Percentiles rank a stretch among this genome's conserved stretches.
These are phyloP conservation scores for Mellilla xanthometata DNA, from an alignment of 2,888 invertebrate genomes.

Conservation along the genomic window DNA sequence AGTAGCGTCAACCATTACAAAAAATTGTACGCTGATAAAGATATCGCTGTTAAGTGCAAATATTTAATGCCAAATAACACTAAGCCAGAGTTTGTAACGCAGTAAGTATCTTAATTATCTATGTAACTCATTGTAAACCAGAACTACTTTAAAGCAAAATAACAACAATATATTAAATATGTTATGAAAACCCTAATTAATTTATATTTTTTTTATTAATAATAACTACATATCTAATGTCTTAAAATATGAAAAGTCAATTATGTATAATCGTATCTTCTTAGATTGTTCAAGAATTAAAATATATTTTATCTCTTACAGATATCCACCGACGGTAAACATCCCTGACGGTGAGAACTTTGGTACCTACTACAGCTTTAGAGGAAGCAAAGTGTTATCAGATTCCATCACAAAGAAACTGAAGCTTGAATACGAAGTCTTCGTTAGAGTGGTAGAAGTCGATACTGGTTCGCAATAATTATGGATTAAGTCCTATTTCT, in stretches of 20 bases:
- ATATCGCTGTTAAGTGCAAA: conserved; percentile 62
- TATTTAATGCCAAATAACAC: conserved; percentile 52
- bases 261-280: no score
- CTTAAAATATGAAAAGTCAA: no score
- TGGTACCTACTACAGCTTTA: conserved; percentile 67
- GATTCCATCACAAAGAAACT: conserved; percentile 57
- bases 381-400: conserved; percentile 58
- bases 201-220: no score
- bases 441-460: conserved; percentile 63
- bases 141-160: no score
- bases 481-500: no score
- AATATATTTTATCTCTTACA: conserved; percentile 38
- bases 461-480: conserved; percentile 3
- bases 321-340: conserved; percentile 58
- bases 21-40: conserved; percentile 54
- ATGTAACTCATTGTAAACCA: no score
- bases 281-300: no score
- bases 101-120: conserved; percentile 16
- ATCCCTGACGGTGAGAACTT: conserved; percentile 55
- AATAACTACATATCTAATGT: no score
- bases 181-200: no score
- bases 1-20: conserved; percentile 51
- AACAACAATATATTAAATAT: no score
- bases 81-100: conserved; percentile 51
- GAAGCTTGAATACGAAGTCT: conserved; percentile 71